Evolutionary conservation across 2,888 invertebrate genomes (phyloP), one percentile per base, ranked within the genome.

Genomic region (Spodoptera littoralis): DNA sequence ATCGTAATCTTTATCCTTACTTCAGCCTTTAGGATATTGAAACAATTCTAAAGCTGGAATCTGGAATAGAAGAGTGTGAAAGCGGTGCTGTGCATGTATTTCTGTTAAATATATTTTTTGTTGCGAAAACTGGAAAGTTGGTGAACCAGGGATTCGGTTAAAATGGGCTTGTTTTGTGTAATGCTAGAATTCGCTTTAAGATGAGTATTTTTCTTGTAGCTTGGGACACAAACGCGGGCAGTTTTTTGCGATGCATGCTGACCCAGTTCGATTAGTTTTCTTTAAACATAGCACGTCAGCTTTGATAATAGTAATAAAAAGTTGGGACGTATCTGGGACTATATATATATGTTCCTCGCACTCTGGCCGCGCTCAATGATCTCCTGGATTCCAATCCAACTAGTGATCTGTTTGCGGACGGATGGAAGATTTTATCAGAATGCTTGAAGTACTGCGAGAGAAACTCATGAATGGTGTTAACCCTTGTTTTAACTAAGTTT

Each of bases 271-370:
- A 12, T 5, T 65, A 61, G 48, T 65, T 61, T 72, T 70, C 59
- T 70, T 67, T 67, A 73, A 75, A 73, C 65, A 65, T 42, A 69
- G 53, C 60, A 56, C 52, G 58, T 76, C 73, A 76, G 79, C 79
- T 70, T 56, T 45, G 73, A 73, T 76, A 67, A 77, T 73, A 70
- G 51, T 73, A 64, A 76, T 79, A 77, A 76, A 77, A 79, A 70
- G 45, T 73, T 65, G 70, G 65, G 61, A 52, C 60, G 36, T 79
- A 60, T 52, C 56, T 66, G 55, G 48, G 49, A 58, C 56, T 57
- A 61, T 76, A n/a, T n/a, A n/a, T n/a, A n/a, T n/a, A n/a, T n/a
- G n/a, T n/a, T n/a, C n/a, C n/a, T n/a, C n/a, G n/a, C n/a, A n/a
- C n/a, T n/a, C n/a, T n/a, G n/a, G n/a, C n/a, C n/a, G n/a, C n/a